Base-by-base conservation (phyloP, 2,113 vertebrate genomes). In the Oncorhynchus nerka region DNA sequence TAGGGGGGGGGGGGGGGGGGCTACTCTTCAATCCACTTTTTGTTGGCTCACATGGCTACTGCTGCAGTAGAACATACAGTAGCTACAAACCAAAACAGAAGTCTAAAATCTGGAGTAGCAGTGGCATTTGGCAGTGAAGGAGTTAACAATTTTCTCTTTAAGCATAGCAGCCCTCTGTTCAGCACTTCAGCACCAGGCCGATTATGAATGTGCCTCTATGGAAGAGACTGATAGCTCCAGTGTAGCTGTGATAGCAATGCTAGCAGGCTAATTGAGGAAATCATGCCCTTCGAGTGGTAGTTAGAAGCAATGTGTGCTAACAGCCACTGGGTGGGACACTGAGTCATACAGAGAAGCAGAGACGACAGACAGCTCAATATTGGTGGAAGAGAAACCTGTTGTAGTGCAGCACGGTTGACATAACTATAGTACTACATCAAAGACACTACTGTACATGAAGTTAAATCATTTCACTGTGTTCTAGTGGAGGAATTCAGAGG, bases 101-200 rank as follows among this genome's bases (percentile, higher is more conserved):
- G 59, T 61, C 13, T 51, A 51, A 51, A 55, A 55, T 68, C 28
- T 16, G 30, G 6, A 39, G 67, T 39, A 39, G 30, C 6, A 32
- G n/a, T 68, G 28, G 51, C n/a, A 67, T 76, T 49, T 71, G 70
- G 85, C 79, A 71, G 70, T 84, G 87, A 91, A 85, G 22, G 83
- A 79, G 88, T 91, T 84, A 89, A 89, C 68, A 78, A 5, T 7
- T 34, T 39, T 39, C 39, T 39, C 39, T 39, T 39, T 39, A 39
- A 9, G 39, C 39, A 4, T 26, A 57, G 57, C 68, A 28, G n/a
- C 19, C 9, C 59, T n/a, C 62, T 39, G 22, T 61, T 7, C 68
- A 80, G 79, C 73, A 71, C 79, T 90, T 88, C 89, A 90, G 89
- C 87, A 91, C 88, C 87, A 82, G 83, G 70, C 78, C 12, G 64